Percentiles rank a stretch among this genome's conserved stretches.
Conservation (phyloP, 2,113 vertebrate genomes). For the Phasianus colchicus region DNA sequence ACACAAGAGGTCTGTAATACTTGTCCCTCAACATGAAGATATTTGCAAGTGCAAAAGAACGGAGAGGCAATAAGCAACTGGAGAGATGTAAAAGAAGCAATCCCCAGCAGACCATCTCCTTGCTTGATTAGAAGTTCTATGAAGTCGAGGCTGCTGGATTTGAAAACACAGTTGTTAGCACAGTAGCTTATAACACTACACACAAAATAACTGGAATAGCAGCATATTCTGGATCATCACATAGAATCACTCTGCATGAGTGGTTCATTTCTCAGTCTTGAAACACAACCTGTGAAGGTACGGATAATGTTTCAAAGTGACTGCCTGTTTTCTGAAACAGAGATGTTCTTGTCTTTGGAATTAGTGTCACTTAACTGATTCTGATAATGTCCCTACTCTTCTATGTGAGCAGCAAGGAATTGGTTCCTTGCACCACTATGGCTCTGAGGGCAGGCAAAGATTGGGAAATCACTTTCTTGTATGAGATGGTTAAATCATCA, state of each 20-base stretch:
- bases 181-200: not conserved
- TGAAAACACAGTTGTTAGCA: too few relatives aligned
- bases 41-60: not conserved
- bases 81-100: not conserved
- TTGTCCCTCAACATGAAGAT: not conserved
- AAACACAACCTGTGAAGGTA: too few relatives aligned
- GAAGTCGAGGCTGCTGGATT: not conserved
- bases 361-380: not conserved
- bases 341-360: not conserved
- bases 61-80: not conserved
- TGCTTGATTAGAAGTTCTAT: not conserved
- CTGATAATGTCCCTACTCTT: not conserved
- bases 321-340: not conserved
- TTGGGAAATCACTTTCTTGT: not conserved
- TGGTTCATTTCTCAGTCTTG: not conserved
- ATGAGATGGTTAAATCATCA: fast-evolving
- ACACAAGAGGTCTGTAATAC: not conserved
- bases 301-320: too few relatives aligned
- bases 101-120: not conserved
- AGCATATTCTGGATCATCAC: not conserved
- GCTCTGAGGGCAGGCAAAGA: not conserved
- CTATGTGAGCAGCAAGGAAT: not conserved
- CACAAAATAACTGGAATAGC: not conserved
- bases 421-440: not conserved
- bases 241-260: not conserved